Conservation (phyloP, 2,113 vertebrate genomes). For the Gallinago jamesoni region DNA sequence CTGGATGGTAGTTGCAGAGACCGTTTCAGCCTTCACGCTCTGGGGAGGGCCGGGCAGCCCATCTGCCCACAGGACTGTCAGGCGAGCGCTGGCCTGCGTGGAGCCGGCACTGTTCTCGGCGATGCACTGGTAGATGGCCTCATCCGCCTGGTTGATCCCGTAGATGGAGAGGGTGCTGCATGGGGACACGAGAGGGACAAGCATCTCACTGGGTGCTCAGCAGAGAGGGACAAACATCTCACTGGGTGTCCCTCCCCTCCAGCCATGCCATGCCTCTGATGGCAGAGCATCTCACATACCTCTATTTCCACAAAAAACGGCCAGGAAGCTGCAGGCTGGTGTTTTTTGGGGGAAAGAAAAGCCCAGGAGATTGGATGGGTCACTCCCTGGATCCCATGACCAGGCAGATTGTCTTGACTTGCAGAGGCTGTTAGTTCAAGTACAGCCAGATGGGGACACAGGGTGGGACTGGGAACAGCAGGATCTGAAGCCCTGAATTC, state of each 20-base stretch:
- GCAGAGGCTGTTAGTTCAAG: not conserved
- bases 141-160: slow-evolving; percentile 89
- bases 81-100: slow-evolving; percentile 92
- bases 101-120: slow-evolving; percentile 97
- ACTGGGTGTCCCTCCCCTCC: too few relatives aligned
- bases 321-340: not conserved
- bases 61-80: slow-evolving; percentile 94
- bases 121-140: slow-evolving; percentile 98
- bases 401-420: not conserved
- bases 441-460: not conserved
- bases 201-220: not conserved
- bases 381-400: not conserved
- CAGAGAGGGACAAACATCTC: not conserved
- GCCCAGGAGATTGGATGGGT: not conserved
- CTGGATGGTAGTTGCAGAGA: slow-evolving; percentile 89
- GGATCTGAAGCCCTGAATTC: not conserved
- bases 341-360: not conserved
- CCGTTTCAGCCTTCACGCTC: slow-evolving; percentile 80
- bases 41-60: slow-evolving; percentile 89
- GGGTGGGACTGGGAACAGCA: not conserved
- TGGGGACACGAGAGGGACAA: not conserved
- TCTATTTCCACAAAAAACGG: not conserved
- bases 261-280: not conserved
- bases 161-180: slow-evolving; percentile 91
- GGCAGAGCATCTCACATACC: not conserved